Percentiles rank a stretch among this genome's conserved stretches.
phyloP scores from a whole-genome alignment of 2,797 vertebrate species.

The Meriones psammophilus region DNA sequence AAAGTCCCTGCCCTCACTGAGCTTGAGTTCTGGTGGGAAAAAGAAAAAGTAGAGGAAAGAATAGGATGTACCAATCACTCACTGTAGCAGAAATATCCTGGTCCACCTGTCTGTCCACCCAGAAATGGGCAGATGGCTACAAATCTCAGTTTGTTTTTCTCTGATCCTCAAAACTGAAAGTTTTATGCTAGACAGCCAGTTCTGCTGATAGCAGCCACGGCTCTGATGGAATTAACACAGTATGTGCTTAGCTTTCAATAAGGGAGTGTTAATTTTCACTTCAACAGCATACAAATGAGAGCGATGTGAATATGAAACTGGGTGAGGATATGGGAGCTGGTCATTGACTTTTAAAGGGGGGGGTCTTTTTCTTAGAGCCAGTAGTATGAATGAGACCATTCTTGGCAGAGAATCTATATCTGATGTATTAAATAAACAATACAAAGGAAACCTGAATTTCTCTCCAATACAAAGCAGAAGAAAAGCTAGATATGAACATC shows the following conservation, averaged over 20 bases:
- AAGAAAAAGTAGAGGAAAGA: constrained; percentile 27
- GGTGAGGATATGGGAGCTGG: neutral
- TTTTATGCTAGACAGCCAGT: constrained; percentile 12
- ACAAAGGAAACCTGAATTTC: constrained; percentile 55
- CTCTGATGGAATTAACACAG: neutral
- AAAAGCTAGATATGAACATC: neutral
- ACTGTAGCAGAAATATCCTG: constrained; percentile 16
- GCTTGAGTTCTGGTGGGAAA: neutral
- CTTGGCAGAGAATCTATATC: constrained; percentile 30
- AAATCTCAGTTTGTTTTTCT: neutral
- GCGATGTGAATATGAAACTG: constrained; percentile 67
- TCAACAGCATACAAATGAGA: constrained; percentile 14
- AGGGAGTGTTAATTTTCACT: constrained; percentile 37
- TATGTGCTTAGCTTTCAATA: constrained; percentile 23
- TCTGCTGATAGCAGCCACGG: neutral
- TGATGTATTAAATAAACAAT: constrained; percentile 51
- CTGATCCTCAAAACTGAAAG: constrained; percentile 48
- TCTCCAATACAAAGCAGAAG: constrained; percentile 56
- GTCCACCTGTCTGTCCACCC: neutral
- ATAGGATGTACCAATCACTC: neutral
- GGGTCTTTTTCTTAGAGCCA: constrained; percentile 19
- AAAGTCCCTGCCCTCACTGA: neutral
- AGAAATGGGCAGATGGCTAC: neutral
- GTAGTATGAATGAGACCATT: constrained; percentile 41
- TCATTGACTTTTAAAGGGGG: constrained; percentile 68